Base-by-base conservation (phyloP, 2,888 invertebrate genomes). In the Toxonevra muliebris region DNA sequence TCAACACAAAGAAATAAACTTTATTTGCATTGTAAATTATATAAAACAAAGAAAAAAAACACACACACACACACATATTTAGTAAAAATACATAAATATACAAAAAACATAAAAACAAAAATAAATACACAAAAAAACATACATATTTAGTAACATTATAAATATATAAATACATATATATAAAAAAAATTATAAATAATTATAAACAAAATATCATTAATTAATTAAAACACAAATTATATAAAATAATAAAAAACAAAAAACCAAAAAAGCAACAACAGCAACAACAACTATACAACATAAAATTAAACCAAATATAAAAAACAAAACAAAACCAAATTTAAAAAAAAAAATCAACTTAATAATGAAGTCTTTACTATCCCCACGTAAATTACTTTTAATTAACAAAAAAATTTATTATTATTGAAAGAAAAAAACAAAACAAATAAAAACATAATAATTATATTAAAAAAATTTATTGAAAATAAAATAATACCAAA, bases 101-200 rank as follows among this genome's bases (percentile, higher is more conserved):
- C 62, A 54, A n/a, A 30, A 48, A 43, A 58, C 3, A 65, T 13
- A 20, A 40, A 63, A 62, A 48, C 60, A 40, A 48, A 57, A 40
- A 60, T 60, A 65, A 41, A 53, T 42, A 58, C 20, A 15, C 7
- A 52, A 53, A 61, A 62, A 66, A 68, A 50, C 59, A 67, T 53
- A 68, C 41, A 41, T 58, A 70, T 60, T 60, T 69, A 67, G 10
- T 59, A 63, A 63, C 62, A 59, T 61, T 62, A 62, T 48, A 48
- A 13, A 48, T 48, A 48, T 15, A 48, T 54, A 65, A 43, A 65
- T 55, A 68, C 66, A 65, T 54, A 65, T 65, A 68, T 57, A 68
- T 59, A 63, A 68, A 43, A 52, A 64, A 69, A 68, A 53, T 42
- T 63, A 69, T 65, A 72, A 68, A 74, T 72, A 74, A 67, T 71